Evolutionary conservation across 2,797 vertebrate genomes (phyloP).

Genomic region (Periparus ater): DNA sequence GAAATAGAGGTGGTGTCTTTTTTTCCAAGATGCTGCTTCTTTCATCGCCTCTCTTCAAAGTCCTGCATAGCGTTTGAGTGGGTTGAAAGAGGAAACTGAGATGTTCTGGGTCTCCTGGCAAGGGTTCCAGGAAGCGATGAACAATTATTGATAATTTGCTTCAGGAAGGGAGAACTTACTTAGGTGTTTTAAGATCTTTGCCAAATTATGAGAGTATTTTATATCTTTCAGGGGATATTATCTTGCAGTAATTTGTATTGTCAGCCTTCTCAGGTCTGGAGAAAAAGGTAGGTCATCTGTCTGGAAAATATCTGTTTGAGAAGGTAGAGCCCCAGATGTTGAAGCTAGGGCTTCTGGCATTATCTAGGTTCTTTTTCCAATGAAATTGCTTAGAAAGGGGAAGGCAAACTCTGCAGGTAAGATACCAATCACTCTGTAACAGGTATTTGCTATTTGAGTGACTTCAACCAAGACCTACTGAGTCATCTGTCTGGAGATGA

Average conservation of each 20-base stretch:
- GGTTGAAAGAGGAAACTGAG: background rate
- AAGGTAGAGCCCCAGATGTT: background rate
- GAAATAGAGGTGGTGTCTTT: background rate
- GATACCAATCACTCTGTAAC: background rate
- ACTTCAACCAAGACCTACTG: background rate
- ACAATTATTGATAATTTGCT: background rate
- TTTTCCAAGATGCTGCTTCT: background rate
- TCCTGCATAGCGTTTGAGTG: background rate
- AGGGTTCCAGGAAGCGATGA: background rate
- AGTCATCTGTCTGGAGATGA: background rate
- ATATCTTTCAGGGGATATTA: background rate
- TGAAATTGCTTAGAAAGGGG: background rate
- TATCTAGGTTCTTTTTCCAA: background rate
- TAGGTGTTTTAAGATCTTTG: background rate
- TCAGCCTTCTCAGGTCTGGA: background rate
- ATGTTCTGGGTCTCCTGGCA: background rate
- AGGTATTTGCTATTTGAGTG: background rate
- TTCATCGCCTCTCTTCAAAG: background rate
- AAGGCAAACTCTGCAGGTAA: background rate
- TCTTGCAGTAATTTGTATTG: background rate
- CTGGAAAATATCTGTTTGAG: background rate
- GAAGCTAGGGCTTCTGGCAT: background rate
- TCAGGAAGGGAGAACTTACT: background rate
- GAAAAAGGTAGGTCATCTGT: background rate
- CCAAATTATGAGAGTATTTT: background rate